phyloP scores from a whole-genome alignment of 2,113 vertebrate genomes.

The Pelvicachromis taeniatus region DNA sequence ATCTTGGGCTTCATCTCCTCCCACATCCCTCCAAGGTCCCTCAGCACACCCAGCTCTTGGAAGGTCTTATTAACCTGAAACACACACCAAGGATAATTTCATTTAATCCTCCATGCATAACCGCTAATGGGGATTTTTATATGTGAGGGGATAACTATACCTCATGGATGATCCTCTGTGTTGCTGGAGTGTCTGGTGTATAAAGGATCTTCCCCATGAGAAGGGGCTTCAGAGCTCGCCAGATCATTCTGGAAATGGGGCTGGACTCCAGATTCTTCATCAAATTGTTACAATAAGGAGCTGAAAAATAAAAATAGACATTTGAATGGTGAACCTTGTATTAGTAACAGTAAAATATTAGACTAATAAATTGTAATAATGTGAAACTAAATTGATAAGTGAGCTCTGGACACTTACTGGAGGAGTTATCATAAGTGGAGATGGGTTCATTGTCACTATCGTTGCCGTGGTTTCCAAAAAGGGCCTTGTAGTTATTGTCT shows the following conservation, averaged over 20 bases:
- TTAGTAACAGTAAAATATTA: background rate
- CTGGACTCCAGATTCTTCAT: constrained; percentile 92
- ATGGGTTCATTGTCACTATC: constrained; percentile 80
- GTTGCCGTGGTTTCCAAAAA: constrained; percentile 85
- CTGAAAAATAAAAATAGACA: constrained; percentile 58
- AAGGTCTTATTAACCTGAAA: constrained; percentile 95
- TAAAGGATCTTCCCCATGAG: constrained; percentile 96
- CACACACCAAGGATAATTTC: background rate
- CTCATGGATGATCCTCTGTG: constrained; percentile 90
- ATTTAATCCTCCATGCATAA: background rate
- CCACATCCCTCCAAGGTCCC: constrained; percentile 93
- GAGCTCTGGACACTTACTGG: constrained; percentile 61
- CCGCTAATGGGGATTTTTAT: background rate
- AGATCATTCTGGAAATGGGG: constrained; percentile 94
- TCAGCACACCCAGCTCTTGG: constrained; percentile 88
- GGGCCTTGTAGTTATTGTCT: constrained; percentile 96
- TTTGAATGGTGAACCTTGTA: background rate
- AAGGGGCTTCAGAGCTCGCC: constrained; percentile 93
- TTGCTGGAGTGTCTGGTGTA: constrained; percentile 89
- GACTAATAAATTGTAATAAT: background rate
- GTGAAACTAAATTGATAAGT: background rate
- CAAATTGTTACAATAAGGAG: constrained; percentile 93
- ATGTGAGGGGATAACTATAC: constrained; percentile 58
- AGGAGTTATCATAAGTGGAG: constrained; percentile 77
- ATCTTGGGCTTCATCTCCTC: constrained; percentile 87